A percentile compares a stretch with the other conserved stretches of the same genome.
Conservation (phyloP, 2,888 invertebrate genomes). For the Tetragonula carbonaria region DNA sequence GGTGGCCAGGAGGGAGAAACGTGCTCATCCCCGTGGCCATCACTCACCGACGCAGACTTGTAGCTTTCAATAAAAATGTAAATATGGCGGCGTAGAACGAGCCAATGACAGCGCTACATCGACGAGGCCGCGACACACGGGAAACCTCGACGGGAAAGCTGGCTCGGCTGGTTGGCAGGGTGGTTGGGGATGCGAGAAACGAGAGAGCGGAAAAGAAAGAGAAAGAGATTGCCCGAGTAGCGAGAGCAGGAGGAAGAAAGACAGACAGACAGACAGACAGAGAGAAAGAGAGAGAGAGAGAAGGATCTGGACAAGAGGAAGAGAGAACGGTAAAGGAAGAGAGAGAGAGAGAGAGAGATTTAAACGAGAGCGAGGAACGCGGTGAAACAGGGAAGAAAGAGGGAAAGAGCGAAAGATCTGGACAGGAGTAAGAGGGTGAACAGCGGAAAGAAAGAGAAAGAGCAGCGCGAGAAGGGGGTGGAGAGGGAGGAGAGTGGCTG, state of each 20-base stretch:
- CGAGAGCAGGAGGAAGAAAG: no score
- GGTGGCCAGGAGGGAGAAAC: slow-evolving; percentile 33
- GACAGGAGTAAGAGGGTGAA: background rate
- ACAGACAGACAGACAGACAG: no score
- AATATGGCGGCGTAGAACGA: slow-evolving; percentile 84
- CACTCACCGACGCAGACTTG: slow-evolving; percentile 79
- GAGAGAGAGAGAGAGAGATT: no score
- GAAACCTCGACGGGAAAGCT: background rate
- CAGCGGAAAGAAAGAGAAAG: background rate
- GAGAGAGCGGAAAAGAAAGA: slow-evolving; percentile 20
- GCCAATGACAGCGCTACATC: slow-evolving; percentile 84
- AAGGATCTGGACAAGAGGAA: no score
- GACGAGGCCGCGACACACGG: slow-evolving; percentile 71
- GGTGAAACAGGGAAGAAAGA: slow-evolving; percentile 25
- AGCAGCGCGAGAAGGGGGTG: background rate
- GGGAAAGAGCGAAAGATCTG: slow-evolving; percentile 8
- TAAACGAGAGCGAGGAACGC: slow-evolving; percentile 13
- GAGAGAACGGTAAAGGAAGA: no score
- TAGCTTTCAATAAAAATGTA: slow-evolving; percentile 85
- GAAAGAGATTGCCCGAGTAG: background rate
- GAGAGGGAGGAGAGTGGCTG: slow-evolving; percentile 38
- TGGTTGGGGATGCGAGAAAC: background rate
- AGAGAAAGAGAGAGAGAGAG: no score
- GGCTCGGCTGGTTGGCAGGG: background rate
- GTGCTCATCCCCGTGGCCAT: slow-evolving; percentile 74